Evolutionary conservation across 1,140 invertebrate species (phyloP), one percentile per base, ranked within the genome.

Genomic region (Hydropsyche tenuis): DNA sequence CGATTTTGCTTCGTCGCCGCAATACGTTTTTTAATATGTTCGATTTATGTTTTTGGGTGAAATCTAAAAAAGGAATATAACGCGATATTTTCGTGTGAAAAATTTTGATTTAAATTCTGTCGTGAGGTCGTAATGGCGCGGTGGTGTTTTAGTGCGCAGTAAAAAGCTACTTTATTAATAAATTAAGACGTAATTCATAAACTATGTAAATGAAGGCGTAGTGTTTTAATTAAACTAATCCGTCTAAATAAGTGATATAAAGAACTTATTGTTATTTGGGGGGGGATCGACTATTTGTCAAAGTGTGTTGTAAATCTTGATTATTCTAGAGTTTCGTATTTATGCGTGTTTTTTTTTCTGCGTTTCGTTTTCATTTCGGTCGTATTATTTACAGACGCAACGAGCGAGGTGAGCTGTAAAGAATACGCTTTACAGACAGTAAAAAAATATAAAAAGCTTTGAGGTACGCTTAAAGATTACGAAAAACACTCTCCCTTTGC

Each of bases 371-470:
- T 48, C 45, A 48, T 48, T n/a, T 48, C 16, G 12, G 45, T 48
- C 45, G 45, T 48, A 48, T 48, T 60, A 60, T 60, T 60, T 60
- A 60, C 22, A 60, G 23, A 60, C 56, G 56, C 56, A 60, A 60
- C 56, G 56, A 60, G 23, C 18, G 22, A 25, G 56, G 56, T 25
- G 56, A 60, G 22, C 23, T 20, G 56, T 60, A 60, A 60, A 60
- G 56, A 60, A 60, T 60, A 60, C 56, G 56, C 56, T 60, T 60
- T 60, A 60, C 56, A 60, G 56, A 23, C 56, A 60, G 56, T 60
- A 60, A 60, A 60, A 60, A 60, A 60, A 27, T 14, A 60, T 60
- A 60, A 60, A 60, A 60, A 12, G 56, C 56, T 60, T 27, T 27
- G 56, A 27, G 56, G 56, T 60, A 27, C 56, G 56, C 22, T 60